Conservation (phyloP, 2,113 vertebrate species). For the Ailurus styani region DNA sequence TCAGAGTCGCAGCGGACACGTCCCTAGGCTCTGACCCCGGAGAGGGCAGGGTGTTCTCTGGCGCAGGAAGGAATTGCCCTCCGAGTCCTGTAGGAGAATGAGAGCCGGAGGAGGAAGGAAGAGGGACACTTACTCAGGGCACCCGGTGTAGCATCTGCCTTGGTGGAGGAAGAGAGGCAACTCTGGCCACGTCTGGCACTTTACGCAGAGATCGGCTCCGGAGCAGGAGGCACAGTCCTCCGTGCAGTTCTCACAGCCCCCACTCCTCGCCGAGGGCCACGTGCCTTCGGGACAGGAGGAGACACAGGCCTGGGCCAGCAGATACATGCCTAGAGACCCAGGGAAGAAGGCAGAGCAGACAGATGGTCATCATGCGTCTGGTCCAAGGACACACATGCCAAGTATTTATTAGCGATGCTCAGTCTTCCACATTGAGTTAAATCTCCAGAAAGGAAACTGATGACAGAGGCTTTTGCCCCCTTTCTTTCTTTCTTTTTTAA, state of each 20-base stretch:
- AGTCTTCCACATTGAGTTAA: neutral
- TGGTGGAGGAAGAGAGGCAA: slow-evolving; percentile 82
- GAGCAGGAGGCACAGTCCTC: slow-evolving; percentile 85
- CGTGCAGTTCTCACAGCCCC: slow-evolving; percentile 86
- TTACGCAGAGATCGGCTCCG: slow-evolving; percentile 75
- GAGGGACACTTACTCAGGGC: slow-evolving; percentile 83
- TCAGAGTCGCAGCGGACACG: neutral
- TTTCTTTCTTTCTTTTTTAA: too few relatives aligned
- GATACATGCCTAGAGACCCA: slow-evolving; percentile 79
- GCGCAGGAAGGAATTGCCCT: neutral
- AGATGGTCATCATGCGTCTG: fast-evolving
- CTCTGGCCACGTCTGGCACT: slow-evolving; percentile 78
- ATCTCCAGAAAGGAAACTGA: neutral
- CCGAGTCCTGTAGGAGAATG: neutral
- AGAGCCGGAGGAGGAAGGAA: neutral
- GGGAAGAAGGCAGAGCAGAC: neutral
- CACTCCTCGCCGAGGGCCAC: slow-evolving; percentile 80
- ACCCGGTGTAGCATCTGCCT: slow-evolving; percentile 84
- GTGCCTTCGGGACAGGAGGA: slow-evolving; percentile 83
- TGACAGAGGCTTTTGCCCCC: neutral
- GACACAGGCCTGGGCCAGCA: slow-evolving; percentile 81
- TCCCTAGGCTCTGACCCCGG: fast-evolving
- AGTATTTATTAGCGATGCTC: neutral
- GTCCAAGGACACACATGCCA: fast-evolving
- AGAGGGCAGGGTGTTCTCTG: neutral